Conservation (phyloP, 2,888 invertebrate species). For the Trachelus troglodyta region DNA sequence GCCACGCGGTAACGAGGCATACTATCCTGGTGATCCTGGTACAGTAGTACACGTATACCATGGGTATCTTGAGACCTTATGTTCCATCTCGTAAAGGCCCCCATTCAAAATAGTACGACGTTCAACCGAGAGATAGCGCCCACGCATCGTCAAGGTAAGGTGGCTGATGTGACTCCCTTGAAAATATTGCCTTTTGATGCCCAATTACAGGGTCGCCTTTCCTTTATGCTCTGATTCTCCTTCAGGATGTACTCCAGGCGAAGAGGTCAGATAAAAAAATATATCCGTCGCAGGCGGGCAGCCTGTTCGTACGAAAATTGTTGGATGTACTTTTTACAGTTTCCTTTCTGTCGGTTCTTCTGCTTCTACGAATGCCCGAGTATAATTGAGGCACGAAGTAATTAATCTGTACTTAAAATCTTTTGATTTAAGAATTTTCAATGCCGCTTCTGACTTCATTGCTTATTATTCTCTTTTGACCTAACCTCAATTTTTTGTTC, state of each 20-base stretch:
- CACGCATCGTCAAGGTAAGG: not conserved
- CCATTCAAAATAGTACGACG: slow-evolving; percentile 18
- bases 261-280: not conserved
- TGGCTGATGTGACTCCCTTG: not conserved
- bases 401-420: not conserved
- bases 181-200: slow-evolving; percentile 57
- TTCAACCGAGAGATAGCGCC: slow-evolving; percentile 29
- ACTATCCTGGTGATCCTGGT: slow-evolving; percentile 45
- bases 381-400: not conserved
- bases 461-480: not conserved
- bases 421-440: not conserved
- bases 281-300: not conserved
- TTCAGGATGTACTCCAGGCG: not conserved
- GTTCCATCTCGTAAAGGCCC: slow-evolving; percentile 26
- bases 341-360: not conserved
- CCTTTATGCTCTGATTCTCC: slow-evolving; percentile 35
- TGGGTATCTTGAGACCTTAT: not conserved
- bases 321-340: not conserved
- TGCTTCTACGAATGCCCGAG: not conserved
- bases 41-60: not conserved
- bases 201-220: slow-evolving; percentile 54
- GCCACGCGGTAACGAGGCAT: slow-evolving; percentile 62
- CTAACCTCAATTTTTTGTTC: not conserved
- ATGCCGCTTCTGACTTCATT: not conserved
- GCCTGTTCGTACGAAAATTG: not conserved